Evolutionary conservation across 2,888 invertebrate genomes (phyloP).

Genomic region (Ctena decussata): DNA sequence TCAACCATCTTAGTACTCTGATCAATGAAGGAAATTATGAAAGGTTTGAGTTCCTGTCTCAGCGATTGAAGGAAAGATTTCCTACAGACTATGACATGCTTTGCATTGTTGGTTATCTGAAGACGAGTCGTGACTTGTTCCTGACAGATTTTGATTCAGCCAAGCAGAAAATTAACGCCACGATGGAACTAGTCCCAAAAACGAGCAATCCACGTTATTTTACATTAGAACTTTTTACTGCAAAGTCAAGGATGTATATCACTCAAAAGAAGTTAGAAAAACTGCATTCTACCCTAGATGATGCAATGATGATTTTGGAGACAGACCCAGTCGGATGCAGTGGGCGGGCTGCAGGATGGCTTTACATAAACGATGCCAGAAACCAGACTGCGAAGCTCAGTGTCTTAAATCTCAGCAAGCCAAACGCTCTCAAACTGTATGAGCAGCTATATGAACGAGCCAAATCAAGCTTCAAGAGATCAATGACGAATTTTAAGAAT

Average conservation of each 20-base stretch:
- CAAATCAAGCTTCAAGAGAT: slow-evolving; percentile 58
- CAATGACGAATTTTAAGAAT: slow-evolving; percentile 63
- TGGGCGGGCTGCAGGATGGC: slow-evolving; percentile 70
- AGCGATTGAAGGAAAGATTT: slow-evolving; percentile 24
- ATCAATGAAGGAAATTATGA: slow-evolving; percentile 68
- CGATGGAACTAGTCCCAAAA: slow-evolving; percentile 59
- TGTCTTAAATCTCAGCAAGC: slow-evolving; percentile 61
- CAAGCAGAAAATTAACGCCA: slow-evolving; percentile 49
- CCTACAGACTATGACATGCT: slow-evolving; percentile 49
- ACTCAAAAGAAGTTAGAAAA: slow-evolving; percentile 67
- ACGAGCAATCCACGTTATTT: slow-evolving; percentile 68
- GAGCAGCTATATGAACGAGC: slow-evolving; percentile 50
- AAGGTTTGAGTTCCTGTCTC: slow-evolving; percentile 52
- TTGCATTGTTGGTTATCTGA: slow-evolving; percentile 65
- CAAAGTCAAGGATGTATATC: slow-evolving; percentile 69
- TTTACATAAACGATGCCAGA: slow-evolving; percentile 68
- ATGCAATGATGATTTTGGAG: slow-evolving; percentile 69
- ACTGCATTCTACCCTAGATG: slow-evolving; percentile 58
- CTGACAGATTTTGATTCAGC: slow-evolving; percentile 62
- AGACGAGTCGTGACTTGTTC: slow-evolving; percentile 61
- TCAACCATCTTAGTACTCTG: slow-evolving; percentile 65
- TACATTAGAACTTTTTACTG: slow-evolving; percentile 64
- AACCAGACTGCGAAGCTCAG: slow-evolving; percentile 55
- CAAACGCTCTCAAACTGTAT: slow-evolving; percentile 47
- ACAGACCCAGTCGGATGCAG: slow-evolving; percentile 64